Evolutionary conservation across 2,888 invertebrate genomes (phyloP).

Genomic region (Mesorhabditis spiculigera): DNA sequence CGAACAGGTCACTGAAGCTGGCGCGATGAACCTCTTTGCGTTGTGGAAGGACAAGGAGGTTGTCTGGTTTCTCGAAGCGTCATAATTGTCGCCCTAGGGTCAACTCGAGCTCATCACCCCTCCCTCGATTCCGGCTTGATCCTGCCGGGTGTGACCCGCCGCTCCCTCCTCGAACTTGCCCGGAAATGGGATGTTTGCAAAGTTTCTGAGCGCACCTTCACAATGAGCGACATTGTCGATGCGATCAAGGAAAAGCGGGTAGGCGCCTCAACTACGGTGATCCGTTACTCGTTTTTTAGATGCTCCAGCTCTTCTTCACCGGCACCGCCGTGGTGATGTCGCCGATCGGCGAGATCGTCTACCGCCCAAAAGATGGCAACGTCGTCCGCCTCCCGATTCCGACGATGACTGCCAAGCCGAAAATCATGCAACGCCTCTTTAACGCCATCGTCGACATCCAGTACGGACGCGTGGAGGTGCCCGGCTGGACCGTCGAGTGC

Average conservation of each 20-base stretch:
- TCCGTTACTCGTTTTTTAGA: constrained; percentile 65
- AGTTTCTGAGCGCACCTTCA: constrained; percentile 76
- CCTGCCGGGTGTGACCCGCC: constrained; percentile 86
- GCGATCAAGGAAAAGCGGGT: constrained; percentile 79
- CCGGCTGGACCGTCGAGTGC: constrained; percentile 47
- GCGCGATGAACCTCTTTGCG: constrained; percentile 95
- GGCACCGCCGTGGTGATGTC: constrained; percentile 93
- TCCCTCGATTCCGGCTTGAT: constrained; percentile 81
- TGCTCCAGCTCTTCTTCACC: constrained; percentile 89
- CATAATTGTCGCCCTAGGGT: constrained; percentile 60
- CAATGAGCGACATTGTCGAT: constrained; percentile 76
- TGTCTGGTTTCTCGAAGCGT: constrained; percentile 65
- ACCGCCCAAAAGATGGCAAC: constrained; percentile 58
- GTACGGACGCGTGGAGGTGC: constrained; percentile 47
- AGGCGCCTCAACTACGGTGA: constrained; percentile 60
- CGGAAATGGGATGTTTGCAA: constrained; percentile 77
- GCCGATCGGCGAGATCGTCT: constrained; percentile 81
- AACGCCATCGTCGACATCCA: constrained; percentile 74
- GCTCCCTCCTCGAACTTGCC: constrained; percentile 77
- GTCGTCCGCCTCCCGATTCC: constrained; percentile 59
- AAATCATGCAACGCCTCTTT: constrained; percentile 73
- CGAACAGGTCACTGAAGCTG: constrained; percentile 91
- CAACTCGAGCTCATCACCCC: constrained; percentile 88
- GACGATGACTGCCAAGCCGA: constrained; percentile 68
- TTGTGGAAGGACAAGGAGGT: constrained; percentile 78